Base-by-base conservation (phyloP, 1,140 invertebrate species). In the Glossosoma conforme region DNA sequence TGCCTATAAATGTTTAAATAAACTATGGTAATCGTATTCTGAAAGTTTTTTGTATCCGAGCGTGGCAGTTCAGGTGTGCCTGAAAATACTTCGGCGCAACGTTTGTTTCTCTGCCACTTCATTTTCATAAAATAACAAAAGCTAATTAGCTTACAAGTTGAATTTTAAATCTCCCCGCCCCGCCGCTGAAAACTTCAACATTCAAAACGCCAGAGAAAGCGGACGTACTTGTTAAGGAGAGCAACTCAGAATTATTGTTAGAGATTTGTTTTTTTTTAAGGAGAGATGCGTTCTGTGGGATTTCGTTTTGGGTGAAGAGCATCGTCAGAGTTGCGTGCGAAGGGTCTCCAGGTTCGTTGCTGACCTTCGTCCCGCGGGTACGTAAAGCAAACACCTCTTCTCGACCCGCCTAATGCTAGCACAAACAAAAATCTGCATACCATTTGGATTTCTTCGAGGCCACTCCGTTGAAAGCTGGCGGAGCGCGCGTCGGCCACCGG, bases 371-470 rank as follows among this genome's bases (percentile, higher is more conserved):
- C n/a, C 18, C 47, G 13, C 36, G 28, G 53, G 48, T 19, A 30
- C 19, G 44, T 41, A 45, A 54, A 53, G 60, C 61, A 67, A 67
- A 67, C 59, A 62, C 48, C 32, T 36, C 48, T 19, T 37, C 17
- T 28, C 3, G 22, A 17, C 25, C 24, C 25, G 20, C 57, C 59
- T 66, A 64, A 69, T 66, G 63, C 70, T 65, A 67, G 62, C 60
- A 60, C 65, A 72, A 74, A 72, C 65, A 71, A 59, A 65, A 74
- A 70, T 74, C 65, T 72, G 64, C 70, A 72, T 74, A 74, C 68
- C 65, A 67, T 67, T 67, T 64, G 60, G 64, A 52, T 45, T 44
- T 60, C 52, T 54, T 58, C 37, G 50, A 58, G 57, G 53, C 52
- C 50, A 50, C 54, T 43, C 52, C 15, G 32, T 33, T 33, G 11